These are phyloP conservation scores for Chionoecetes opilio DNA, from an alignment of 1,140 invertebrate species.

Conservation along the genomic window DNA sequence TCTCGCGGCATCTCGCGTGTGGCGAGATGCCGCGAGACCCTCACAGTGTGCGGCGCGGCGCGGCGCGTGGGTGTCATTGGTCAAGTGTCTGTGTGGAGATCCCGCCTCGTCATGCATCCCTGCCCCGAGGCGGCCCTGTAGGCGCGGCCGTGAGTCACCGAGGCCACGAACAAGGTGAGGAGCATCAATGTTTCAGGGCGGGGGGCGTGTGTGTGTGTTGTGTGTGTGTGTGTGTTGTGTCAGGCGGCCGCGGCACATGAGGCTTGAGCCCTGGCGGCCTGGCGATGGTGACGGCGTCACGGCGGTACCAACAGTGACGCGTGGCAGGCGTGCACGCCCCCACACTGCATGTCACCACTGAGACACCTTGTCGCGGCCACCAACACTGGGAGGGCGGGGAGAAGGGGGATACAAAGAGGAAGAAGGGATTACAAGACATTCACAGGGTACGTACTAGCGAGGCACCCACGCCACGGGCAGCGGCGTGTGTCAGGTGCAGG, in stretches of 20 bases:
- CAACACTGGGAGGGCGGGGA: no score
- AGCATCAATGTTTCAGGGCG: not conserved
- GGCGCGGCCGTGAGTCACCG: not conserved
- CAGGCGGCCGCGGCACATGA: not conserved
- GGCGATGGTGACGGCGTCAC: not conserved
- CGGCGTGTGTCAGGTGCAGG: no score
- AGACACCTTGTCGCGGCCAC: no score
- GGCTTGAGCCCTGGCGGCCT: no score
- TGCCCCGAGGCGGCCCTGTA: not conserved
- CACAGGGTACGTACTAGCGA: no score
- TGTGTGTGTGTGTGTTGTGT: not conserved
- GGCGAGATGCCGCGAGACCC: not conserved
- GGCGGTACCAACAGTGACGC: no score
- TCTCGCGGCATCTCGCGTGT: not conserved
- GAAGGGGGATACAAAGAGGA: no score
- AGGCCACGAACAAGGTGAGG: not conserved
- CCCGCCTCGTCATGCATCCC: not conserved
- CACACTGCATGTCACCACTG: no score
- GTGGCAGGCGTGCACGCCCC: no score
- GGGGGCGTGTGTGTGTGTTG: not conserved
- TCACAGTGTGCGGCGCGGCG: no score
- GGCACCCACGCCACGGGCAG: no score
- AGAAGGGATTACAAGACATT: no score
- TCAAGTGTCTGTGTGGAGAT: not conserved
- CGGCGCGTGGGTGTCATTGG: not conserved